Evolutionary conservation across 2,797 vertebrate species (phyloP).

Genomic region (Phataginus tricuspis): DNA sequence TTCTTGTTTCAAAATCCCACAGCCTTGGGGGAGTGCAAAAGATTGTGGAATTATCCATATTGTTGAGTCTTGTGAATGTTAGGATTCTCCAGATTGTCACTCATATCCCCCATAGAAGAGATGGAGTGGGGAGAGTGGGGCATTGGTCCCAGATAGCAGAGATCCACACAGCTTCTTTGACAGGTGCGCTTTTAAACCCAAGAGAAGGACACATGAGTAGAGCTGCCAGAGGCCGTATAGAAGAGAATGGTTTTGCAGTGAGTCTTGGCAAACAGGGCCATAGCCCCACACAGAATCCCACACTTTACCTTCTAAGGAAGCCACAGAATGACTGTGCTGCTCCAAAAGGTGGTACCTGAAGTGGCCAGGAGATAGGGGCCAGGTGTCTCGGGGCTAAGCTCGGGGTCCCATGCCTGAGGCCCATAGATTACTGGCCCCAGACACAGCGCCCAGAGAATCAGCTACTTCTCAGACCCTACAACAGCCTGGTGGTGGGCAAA

Average conservation of each 20-base stretch:
- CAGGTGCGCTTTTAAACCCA: not conserved
- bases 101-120: not conserved
- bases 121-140: not conserved
- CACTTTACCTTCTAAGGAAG: not conserved
- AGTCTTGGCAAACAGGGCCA: not conserved
- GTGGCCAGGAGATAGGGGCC: not conserved
- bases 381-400: not conserved
- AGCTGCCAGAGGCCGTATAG: not conserved
- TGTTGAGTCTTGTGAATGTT: not conserved
- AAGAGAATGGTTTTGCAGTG: not conserved
- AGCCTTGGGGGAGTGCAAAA: not conserved
- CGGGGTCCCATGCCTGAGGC: too few relatives aligned
- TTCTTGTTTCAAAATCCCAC: not conserved
- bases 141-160: not conserved
- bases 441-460: not conserved
- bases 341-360: not conserved
- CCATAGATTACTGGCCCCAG: not conserved
- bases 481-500: too few relatives aligned
- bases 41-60: not conserved
- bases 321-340: not conserved
- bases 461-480: not conserved
- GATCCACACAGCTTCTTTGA: too few relatives aligned
- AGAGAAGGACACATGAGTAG: not conserved
- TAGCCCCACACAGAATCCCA: not conserved
- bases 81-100: not conserved